A percentile compares a stretch with the other conserved stretches of the same genome.
Evolutionary conservation across 2,888 invertebrate genomes (phyloP).

Genomic region (Pseudococcus viburni): DNA sequence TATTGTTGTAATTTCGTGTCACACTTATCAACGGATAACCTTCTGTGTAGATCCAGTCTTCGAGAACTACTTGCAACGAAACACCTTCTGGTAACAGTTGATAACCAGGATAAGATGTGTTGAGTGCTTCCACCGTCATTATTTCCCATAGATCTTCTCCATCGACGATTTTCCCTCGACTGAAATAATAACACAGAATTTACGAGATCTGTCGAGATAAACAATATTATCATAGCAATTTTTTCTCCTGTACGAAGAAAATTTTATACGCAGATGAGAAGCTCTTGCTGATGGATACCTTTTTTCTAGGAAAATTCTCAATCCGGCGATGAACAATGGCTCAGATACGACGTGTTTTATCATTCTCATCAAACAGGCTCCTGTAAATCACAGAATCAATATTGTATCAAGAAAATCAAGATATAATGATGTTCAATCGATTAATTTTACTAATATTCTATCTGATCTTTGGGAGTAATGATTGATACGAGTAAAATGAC

Average conservation of each 20-base stretch:
- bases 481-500: no score
- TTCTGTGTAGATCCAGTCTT: constrained; percentile 89
- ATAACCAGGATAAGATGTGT: constrained; percentile 71
- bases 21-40: constrained; percentile 86
- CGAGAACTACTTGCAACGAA: constrained; percentile 84
- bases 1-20: constrained; percentile 75
- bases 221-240: no score
- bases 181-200: neutral
- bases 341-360: constrained; percentile 57
- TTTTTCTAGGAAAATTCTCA: constrained; percentile 30
- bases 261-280: neutral
- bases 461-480: no score
- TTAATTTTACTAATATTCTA: no score
- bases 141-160: constrained; percentile 84
- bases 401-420: neutral
- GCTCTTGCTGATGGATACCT: neutral
- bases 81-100: constrained; percentile 74
- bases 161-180: constrained; percentile 43
- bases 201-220: neutral
- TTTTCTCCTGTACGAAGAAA: neutral
- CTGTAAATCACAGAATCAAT: neutral
- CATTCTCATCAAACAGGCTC: constrained; percentile 59
- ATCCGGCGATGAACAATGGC: constrained; percentile 25
- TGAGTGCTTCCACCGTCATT: constrained; percentile 78
- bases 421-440: no score